phyloP scores from a whole-genome alignment of 2,113 vertebrate species.

The Sinosuthora webbiana region DNA sequence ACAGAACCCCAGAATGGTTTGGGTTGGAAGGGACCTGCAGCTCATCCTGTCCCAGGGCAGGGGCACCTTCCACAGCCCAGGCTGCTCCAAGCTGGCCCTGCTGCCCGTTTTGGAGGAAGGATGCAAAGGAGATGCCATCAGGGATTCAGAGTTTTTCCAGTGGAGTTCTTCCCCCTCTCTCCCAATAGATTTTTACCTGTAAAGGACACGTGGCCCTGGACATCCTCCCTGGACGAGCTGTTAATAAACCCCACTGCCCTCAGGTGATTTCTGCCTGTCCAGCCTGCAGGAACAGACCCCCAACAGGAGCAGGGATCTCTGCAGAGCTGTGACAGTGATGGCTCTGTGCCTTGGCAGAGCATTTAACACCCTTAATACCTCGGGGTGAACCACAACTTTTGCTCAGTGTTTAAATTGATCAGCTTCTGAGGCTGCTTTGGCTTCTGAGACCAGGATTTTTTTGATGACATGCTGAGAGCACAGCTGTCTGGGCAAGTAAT shows the following conservation, averaged over 20 bases:
- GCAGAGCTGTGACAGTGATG: background rate
- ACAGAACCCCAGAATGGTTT: background rate
- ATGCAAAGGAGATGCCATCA: background rate
- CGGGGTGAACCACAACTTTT: background rate
- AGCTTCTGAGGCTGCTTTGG: background rate
- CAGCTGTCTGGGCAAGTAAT: slow-evolving; percentile 13
- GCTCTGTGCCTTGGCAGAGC: background rate
- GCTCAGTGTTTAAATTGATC: background rate
- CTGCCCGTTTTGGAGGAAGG: background rate
- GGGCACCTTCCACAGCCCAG: background rate
- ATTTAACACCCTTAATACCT: background rate
- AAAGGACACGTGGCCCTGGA: background rate
- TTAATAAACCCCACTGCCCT: background rate
- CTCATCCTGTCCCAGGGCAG: background rate
- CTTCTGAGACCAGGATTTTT: background rate
- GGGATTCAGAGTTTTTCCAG: background rate
- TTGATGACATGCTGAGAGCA: background rate
- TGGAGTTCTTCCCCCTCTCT: background rate
- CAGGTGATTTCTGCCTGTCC: background rate
- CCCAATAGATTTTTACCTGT: background rate
- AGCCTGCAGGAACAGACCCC: background rate
- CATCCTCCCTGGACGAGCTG: background rate
- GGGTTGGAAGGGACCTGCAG: background rate
- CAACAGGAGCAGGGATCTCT: background rate
- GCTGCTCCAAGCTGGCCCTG: background rate